Evolutionary conservation across 2,797 vertebrate genomes (phyloP).

Genomic region (Serranus cabrilla): DNA sequence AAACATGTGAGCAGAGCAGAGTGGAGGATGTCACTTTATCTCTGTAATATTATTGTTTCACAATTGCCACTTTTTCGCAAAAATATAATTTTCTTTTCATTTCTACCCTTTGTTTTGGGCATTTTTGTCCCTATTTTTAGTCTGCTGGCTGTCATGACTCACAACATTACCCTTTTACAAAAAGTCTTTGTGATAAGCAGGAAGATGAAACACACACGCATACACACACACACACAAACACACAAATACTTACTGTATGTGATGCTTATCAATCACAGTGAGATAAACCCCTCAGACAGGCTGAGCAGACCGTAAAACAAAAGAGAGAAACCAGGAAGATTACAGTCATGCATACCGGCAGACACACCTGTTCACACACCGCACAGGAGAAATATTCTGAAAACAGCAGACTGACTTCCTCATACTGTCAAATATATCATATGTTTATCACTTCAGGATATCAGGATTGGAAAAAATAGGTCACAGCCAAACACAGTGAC

Average conservation of each 20-base stretch:
- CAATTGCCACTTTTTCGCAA: too few relatives aligned
- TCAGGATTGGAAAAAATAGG: background rate
- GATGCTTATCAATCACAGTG: background rate
- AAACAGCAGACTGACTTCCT: constrained; percentile 23
- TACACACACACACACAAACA: background rate
- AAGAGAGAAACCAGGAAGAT: constrained; percentile 15
- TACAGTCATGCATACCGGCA: background rate
- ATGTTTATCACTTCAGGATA: background rate
- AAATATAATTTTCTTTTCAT: background rate
- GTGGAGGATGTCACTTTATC: too few relatives aligned
- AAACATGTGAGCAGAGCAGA: too few relatives aligned
- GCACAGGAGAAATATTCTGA: background rate
- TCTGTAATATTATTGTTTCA: background rate
- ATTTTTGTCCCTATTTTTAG: background rate
- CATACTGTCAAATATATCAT: background rate
- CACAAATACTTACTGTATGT: background rate
- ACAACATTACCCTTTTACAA: background rate
- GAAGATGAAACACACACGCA: background rate
- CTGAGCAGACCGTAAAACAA: constrained; percentile 7
- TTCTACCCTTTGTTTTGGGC: background rate
- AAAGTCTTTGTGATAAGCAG: background rate
- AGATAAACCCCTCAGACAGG: constrained; percentile 24
- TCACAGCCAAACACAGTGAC: background rate
- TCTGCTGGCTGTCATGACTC: background rate
- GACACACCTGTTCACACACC: background rate